Evolutionary conservation across 2,797 vertebrate genomes (phyloP).

Genomic region (Pangasius krempfi): DNA sequence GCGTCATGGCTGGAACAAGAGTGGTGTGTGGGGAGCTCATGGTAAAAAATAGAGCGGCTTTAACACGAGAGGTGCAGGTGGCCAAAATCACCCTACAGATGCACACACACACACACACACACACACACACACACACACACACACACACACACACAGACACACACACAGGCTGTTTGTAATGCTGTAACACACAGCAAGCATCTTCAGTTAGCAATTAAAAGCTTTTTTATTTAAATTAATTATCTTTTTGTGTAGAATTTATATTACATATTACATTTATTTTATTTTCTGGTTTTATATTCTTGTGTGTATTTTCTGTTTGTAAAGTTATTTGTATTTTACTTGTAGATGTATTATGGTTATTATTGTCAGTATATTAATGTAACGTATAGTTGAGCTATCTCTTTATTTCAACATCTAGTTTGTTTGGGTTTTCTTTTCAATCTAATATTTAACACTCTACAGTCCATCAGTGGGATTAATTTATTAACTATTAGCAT

Average conservation of each 20-base stretch:
- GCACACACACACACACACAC: constrained; percentile 17
- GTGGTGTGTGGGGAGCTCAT: background rate
- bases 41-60: constrained; percentile 30
- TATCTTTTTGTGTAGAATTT: too few species aligned
- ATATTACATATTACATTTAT: too few species aligned
- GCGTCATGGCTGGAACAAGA: background rate
- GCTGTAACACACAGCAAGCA: background rate
- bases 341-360: too few species aligned
- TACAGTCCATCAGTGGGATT: too few species aligned
- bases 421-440: too few species aligned
- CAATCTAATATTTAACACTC: background rate
- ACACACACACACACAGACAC: background rate
- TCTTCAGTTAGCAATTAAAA: background rate
- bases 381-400: too few species aligned
- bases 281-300: background rate
- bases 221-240: too few species aligned
- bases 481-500: background rate
- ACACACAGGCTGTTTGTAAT: background rate
- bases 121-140: constrained; percentile 10
- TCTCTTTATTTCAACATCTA: too few species aligned
- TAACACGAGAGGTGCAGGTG: constrained; percentile 25
- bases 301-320: background rate
- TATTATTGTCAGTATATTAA: background rate
- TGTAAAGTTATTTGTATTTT: background rate
- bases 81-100: background rate